Conservation (phyloP, 2,113 vertebrate genomes). For the Aramus guarauna region DNA sequence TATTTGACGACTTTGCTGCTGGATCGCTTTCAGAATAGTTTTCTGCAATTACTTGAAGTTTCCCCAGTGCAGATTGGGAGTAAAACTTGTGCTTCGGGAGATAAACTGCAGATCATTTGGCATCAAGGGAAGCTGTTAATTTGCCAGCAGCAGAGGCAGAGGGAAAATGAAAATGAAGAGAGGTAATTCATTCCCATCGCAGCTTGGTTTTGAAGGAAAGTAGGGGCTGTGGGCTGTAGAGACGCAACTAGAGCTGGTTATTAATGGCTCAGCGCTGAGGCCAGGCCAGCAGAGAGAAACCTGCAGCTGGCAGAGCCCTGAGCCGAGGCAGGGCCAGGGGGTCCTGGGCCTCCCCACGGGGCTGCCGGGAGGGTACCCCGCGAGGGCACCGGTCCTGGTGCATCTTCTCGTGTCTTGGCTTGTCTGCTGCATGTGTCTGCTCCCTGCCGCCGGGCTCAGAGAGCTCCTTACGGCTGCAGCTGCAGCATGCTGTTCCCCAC, state of each 20-base stretch:
- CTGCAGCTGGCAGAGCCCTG: not conserved
- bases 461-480: not conserved
- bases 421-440: rapidly evolving
- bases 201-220: not conserved
- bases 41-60: slow-evolving; percentile 28
- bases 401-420: not conserved
- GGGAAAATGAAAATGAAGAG: not conserved
- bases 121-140: slow-evolving; percentile 9
- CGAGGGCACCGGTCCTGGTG: not conserved
- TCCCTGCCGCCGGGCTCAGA: rapidly evolving
- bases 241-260: not conserved
- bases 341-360: not conserved
- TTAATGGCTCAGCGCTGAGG: not conserved
- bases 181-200: not conserved
- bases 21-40: slow-evolving; percentile 1
- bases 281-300: not conserved
- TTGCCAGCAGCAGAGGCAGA: slow-evolving; percentile 21
- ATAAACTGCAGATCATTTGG: slow-evolving; percentile 39
- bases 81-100: not conserved
- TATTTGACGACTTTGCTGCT: not conserved
- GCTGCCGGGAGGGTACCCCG: not conserved
- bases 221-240: not conserved
- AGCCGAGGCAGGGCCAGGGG: rapidly evolving
- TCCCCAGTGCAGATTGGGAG: not conserved
- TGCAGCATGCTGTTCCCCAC: rapidly evolving